phyloP scores from a whole-genome alignment of 1,140 invertebrate genomes.

The Apis dorsata region DNA sequence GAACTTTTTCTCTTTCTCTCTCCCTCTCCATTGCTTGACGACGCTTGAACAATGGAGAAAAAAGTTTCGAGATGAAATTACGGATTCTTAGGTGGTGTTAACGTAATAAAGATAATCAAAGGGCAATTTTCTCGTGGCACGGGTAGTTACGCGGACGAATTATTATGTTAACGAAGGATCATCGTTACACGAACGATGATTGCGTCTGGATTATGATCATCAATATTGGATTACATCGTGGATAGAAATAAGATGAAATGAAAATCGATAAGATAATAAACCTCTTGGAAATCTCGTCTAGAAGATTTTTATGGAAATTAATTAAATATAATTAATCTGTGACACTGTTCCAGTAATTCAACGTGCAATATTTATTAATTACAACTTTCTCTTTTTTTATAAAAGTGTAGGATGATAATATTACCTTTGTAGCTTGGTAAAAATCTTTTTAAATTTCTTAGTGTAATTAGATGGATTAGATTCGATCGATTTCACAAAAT shows the following conservation, averaged over 20 bases:
- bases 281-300: too few relatives aligned
- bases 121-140: slow-evolving; percentile 9
- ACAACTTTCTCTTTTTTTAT: too few relatives aligned
- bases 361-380: too few relatives aligned
- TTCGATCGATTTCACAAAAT: not conserved
- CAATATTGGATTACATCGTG: not conserved
- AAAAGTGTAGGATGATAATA: too few relatives aligned
- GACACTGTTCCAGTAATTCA: too few relatives aligned
- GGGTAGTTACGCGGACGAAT: not conserved
- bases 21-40: not conserved
- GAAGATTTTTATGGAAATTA: not conserved
- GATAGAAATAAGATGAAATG: slow-evolving; percentile 10
- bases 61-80: not conserved
- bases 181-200: slow-evolving; percentile 21
- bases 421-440: too few relatives aligned
- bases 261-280: not conserved
- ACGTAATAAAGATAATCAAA: not conserved
- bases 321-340: not conserved
- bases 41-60: not conserved
- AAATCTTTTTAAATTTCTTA: too few relatives aligned
- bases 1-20: too few relatives aligned
- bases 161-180: slow-evolving; percentile 33
- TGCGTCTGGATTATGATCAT: not conserved
- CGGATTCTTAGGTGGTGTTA: not conserved
- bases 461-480: too few relatives aligned